Percentiles rank a stretch among this genome's conserved stretches.
Conservation (phyloP, 2,113 vertebrate species). For the Petromus typicus region DNA sequence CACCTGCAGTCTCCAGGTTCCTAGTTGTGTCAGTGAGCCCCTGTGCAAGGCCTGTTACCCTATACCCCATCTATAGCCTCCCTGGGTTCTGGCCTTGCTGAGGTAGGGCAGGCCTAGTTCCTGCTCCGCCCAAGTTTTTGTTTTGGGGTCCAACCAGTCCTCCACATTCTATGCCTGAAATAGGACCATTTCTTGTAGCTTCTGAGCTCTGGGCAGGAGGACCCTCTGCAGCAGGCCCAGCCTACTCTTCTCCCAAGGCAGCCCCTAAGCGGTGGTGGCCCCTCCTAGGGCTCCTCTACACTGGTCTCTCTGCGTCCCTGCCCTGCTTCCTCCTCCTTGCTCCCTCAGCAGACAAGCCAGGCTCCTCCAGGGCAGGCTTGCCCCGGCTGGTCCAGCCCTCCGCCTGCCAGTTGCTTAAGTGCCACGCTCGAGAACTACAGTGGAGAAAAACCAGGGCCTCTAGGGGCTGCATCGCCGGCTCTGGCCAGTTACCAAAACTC, state of each 20-base stretch:
- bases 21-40: neutral
- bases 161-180: neutral
- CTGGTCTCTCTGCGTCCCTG: neutral
- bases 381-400: neutral
- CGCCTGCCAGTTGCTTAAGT: neutral
- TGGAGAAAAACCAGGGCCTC: neutral
- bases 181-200: neutral
- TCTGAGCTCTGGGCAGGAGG: neutral
- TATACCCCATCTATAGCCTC: neutral
- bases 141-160: neutral
- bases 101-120: neutral
- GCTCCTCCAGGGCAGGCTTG: neutral
- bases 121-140: neutral
- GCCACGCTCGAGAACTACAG: neutral
- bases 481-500: conserved; percentile 1
- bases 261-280: neutral
- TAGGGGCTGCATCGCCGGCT: neutral
- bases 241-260: neutral
- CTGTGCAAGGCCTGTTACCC: rapidly evolving
- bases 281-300: neutral
- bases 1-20: too few relatives aligned
- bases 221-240: neutral
- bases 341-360: neutral
- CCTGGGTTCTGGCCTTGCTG: neutral
- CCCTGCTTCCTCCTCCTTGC: neutral